Conservation (phyloP, 1,140 invertebrate species). For the Bombus balteatus region DNA sequence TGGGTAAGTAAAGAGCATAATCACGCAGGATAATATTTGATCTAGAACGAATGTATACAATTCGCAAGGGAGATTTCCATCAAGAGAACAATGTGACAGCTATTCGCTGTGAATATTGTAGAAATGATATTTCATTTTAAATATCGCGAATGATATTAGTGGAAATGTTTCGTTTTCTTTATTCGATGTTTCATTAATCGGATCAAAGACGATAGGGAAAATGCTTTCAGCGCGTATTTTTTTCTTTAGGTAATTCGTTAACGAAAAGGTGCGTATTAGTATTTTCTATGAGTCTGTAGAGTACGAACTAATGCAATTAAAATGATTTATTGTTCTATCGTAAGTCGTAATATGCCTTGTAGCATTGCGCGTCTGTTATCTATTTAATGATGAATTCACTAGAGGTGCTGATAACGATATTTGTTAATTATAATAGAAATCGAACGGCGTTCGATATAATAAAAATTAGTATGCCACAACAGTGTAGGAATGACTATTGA, state of each 20-base stretch:
- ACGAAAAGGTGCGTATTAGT: neutral
- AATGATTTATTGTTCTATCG: conserved; percentile 18
- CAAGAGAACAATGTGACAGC: neutral
- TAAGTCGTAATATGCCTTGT: neutral
- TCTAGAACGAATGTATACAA: neutral
- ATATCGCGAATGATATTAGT: conserved; percentile 26
- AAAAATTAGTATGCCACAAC: neutral
- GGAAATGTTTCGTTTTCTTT: neutral
- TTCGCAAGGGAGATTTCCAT: neutral
- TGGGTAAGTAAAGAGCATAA: conserved; percentile 49
- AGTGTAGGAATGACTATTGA: neutral
- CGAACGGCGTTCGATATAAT: neutral
- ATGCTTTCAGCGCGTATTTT: conserved; percentile 9
- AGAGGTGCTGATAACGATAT: conserved; percentile 36
- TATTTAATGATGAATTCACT: conserved; percentile 39
- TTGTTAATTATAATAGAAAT: neutral
- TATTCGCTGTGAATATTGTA: conserved; percentile 17
- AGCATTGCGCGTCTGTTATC: conserved; percentile 29
- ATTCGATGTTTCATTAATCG: conserved; percentile 26
- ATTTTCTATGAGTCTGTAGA: conserved; percentile 39
- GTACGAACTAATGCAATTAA: conserved; percentile 18
- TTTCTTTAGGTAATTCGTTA: conserved; percentile 51
- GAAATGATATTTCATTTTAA: neutral
- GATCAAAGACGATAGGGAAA: neutral
- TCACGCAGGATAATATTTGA: conserved; percentile 17